These are phyloP conservation scores for Hyla sarda DNA, from an alignment of 2,113 vertebrate species.

Conservation along the genomic window DNA sequence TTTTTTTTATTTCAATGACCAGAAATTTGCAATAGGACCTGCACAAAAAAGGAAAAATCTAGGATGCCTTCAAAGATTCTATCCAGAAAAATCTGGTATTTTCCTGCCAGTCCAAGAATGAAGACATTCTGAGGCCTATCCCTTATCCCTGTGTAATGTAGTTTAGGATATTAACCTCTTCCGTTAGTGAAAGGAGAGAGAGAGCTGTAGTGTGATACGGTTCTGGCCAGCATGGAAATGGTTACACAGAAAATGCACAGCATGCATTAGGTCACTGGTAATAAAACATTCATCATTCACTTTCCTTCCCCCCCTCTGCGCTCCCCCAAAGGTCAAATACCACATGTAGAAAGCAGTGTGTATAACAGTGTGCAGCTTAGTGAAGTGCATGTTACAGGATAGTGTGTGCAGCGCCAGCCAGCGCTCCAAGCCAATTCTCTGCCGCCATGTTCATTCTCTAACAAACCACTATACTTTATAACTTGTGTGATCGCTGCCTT, in stretches of 20 bases:
- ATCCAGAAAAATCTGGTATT: neutral
- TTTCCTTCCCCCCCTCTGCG: conserved; percentile 41
- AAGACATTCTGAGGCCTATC: neutral
- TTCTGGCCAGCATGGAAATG: neutral
- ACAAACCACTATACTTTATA: neutral
- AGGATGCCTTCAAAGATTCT: neutral
- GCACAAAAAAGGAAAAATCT: neutral
- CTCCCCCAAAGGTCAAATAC: conserved; percentile 51
- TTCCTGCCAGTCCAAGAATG: neutral
- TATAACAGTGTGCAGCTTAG: conserved; percentile 34
- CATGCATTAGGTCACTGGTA: conserved; percentile 48
- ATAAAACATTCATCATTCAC: conserved; percentile 55
- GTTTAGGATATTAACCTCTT: conserved; percentile 20
- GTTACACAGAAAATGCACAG: conserved; percentile 40
- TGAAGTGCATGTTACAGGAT: conserved; percentile 36
- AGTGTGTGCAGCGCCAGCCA: neutral
- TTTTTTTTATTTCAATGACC: neutral
- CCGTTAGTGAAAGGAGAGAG: neutral
- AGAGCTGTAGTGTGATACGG: neutral
- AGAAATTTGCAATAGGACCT: neutral
- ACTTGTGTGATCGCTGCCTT: neutral
- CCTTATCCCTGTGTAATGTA: neutral
- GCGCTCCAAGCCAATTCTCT: neutral
- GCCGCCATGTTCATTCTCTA: neutral
- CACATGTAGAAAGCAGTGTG: conserved; percentile 46